Percentiles rank a stretch among this genome's conserved stretches.
These are phyloP conservation scores for Phalacrocorax carbo DNA, from an alignment of 2,113 vertebrate genomes.

Conservation along the genomic window DNA sequence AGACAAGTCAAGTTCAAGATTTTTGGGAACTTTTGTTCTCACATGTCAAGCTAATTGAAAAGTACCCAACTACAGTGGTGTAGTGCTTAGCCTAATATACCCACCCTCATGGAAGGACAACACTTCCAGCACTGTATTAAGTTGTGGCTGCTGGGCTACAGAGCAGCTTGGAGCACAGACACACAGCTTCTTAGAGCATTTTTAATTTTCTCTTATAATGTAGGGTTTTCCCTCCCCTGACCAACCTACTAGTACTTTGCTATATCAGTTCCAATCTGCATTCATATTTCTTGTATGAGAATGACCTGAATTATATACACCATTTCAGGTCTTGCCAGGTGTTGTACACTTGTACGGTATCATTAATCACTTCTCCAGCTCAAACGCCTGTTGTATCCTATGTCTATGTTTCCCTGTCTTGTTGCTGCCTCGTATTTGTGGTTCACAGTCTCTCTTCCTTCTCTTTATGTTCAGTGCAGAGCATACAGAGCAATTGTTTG, in stretches of 20 bases:
- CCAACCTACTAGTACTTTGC: neutral
- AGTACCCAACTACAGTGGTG: accelerated
- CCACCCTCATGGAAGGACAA: neutral
- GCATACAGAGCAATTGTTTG: accelerated
- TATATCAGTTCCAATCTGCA: neutral
- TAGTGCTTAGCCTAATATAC: neutral
- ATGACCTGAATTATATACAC: neutral
- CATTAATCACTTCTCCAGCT: conserved; percentile 29
- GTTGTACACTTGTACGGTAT: accelerated
- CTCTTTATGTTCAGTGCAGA: neutral
- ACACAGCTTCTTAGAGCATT: neutral
- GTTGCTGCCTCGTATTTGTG: neutral
- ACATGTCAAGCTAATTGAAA: neutral
- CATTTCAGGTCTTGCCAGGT: neutral
- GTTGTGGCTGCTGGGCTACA: neutral
- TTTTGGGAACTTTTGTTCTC: neutral
- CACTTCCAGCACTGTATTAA: neutral
- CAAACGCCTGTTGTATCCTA: neutral
- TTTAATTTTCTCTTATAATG: neutral
- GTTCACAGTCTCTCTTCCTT: neutral
- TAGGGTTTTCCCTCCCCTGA: neutral
- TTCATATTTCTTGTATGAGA: neutral
- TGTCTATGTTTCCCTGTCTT: neutral
- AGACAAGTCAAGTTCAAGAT: neutral
- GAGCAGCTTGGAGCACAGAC: neutral